Percentiles rank a stretch among this genome's conserved stretches.
phyloP scores from a whole-genome alignment of 1,140 invertebrate genomes.

The Andrena cerasifolii region DNA sequence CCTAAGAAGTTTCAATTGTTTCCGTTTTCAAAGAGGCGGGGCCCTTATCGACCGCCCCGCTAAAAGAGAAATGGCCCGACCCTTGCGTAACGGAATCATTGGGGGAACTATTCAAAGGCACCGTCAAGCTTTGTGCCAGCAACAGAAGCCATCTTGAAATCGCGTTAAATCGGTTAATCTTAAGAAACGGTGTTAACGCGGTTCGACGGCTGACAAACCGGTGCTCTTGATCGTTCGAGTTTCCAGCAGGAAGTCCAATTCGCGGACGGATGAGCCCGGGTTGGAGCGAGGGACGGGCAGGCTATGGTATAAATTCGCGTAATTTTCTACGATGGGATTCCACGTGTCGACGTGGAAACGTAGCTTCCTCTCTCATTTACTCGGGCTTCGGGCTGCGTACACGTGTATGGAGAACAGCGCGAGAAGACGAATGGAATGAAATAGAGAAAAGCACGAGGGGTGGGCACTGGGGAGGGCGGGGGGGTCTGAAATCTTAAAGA shows the following conservation, averaged over 20 bases:
- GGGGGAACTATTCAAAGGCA: too few relatives aligned
- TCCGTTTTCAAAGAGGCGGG: too few relatives aligned
- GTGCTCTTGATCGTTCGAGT: conserved; percentile 29
- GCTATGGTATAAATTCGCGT: conserved; percentile 49
- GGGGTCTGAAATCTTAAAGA: conserved; percentile 1
- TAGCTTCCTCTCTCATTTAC: conserved; percentile 38
- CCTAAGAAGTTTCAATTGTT: too few relatives aligned
- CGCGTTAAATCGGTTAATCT: background rate
- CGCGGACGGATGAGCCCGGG: conserved; percentile 39
- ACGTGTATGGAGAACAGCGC: conserved; percentile 42
- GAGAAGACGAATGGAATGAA: conserved; percentile 39
- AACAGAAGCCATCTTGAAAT: too few relatives aligned
- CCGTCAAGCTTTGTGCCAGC: too few relatives aligned
- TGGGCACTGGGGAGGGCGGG: background rate
- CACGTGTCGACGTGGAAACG: conserved; percentile 49
- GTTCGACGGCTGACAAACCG: conserved; percentile 22
- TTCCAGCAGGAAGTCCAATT: conserved; percentile 36
- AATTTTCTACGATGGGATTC: conserved; percentile 63
- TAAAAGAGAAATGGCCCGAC: too few relatives aligned
- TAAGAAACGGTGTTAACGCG: background rate
- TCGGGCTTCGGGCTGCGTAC: conserved; percentile 10
- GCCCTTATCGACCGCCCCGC: too few relatives aligned
- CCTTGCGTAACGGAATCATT: too few relatives aligned
- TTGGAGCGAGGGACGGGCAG: conserved; percentile 11
- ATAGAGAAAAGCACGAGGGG: conserved; percentile 5